Base-by-base conservation (phyloP, 2,113 vertebrate species). In the Gadus chalcogrammus region DNA sequence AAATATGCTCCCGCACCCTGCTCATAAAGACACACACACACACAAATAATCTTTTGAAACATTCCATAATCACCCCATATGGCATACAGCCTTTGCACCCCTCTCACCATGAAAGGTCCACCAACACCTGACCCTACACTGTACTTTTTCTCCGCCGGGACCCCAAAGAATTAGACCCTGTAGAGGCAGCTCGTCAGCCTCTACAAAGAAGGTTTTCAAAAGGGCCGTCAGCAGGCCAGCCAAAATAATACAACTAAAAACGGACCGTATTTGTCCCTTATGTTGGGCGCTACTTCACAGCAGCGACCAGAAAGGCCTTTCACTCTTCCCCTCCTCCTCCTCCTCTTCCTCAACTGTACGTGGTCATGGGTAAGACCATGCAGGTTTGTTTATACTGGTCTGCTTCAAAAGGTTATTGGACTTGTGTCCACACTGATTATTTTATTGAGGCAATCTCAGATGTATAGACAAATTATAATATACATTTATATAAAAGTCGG, bases 151-250 rank as follows among this genome's bases (percentile, higher is more conserved):
- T 42, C 42, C 42, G 12, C 42, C 8, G 42, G 1, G 42, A 13
- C 6, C 42, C 42, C 42, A 1, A 11, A 48, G 42, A 48, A 9
- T 13, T 2, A 48, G 42, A 72, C 69, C 75, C 62, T 11, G 72
- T 76, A 75, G 76, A 35, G 74, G 74, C 76, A 82, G 58, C 82
- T 82, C 82, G 68, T 78, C 74, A 68, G 82, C 76, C 76, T 80
- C 79, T 77, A 88, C 84, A 85, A 84, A 85, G 22, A 15, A 77
- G 67, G 60, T 63, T 84, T 87, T 69, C 42, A 48, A 13, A 48
- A 48, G 42, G 86, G 85, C 85, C 84, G 78, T 90, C 85, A 88
- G 86, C 84, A 24, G 86, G 82, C 86, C 84, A 84, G 84, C 87
- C 86, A 89, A 89, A 88, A 88, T 84, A 84, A 84, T 85, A 88